Evolutionary conservation across 2,888 invertebrate genomes (phyloP), one percentile per base, ranked within the genome.

Genomic region (Drosophila neonasuta): DNA sequence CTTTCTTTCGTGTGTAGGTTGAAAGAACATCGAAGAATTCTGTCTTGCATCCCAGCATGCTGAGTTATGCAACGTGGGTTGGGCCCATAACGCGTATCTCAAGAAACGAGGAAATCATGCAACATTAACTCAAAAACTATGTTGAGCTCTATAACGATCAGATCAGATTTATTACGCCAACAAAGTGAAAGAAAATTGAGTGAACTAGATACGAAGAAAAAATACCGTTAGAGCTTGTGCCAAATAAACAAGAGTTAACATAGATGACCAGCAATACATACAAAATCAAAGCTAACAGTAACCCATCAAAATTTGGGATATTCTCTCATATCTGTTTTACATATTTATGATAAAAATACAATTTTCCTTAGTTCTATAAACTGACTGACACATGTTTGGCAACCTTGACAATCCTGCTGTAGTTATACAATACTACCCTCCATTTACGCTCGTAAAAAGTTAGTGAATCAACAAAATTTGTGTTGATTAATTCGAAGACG

Each of bases 101-200:
- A 11, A 45, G 36, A 7, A 20, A 5, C 29, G 17, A 32, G 74
- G 75, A 75, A 74, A 75, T 74, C 71, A 74, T 74, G 68, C 71
- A 71, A 74, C 74, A 74, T 75, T 74, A 67, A 68, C 49, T 58
- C 61, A 42, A 70, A 36, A 51, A 44, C 45, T 11, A 34, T 15
- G 39, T 61, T 71, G 72, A 57, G 63, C 84, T 55, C 68, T 75
- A 80, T 81, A 77, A 70, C 81, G 75, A 81, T 72, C 77, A 79
- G 80, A 80, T 84, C 74, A 83, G 74, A 74, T 71, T 84, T 77
- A 70, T 66, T 83, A 68, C 50, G 58, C 60, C 46, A 52, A 17
- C 72, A 48, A 54, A 81, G 79, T 77, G 77, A 82, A 79, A 79
- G 84, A 84, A 67, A 81, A 79, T 79, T 79, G 68, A 79, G 74